A percentile compares a stretch with the other conserved stretches of the same genome.
These are phyloP conservation scores for Morone chrysops DNA, from an alignment of 2,113 vertebrate genomes.

Conservation along the genomic window DNA sequence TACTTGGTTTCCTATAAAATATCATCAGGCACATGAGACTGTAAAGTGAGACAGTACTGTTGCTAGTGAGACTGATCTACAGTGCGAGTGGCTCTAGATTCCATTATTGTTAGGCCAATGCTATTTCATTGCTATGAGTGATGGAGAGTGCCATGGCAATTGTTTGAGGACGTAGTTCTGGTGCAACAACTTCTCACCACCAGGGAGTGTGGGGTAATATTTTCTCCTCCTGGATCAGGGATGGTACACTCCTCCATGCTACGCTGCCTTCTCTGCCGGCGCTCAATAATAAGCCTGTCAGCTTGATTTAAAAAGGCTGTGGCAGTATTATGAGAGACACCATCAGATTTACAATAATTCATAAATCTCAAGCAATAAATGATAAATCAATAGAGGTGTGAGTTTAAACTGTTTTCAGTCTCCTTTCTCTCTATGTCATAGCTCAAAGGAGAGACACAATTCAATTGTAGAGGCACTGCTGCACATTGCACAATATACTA, in stretches of 20 bases:
- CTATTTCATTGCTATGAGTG: conserved; percentile 55
- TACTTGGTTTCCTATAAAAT: conserved; percentile 11
- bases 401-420: conserved; percentile 75
- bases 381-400: conserved; percentile 77
- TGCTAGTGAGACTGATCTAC: conserved; percentile 35
- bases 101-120: conserved; percentile 49
- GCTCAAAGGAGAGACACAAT: conserved; percentile 66
- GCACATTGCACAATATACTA: conserved; percentile 44
- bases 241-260: conserved; percentile 67
- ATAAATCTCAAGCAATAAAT: conserved; percentile 79
- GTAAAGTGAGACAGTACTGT: conserved; percentile 20
- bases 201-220: conserved; percentile 59
- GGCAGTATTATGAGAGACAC: conserved; percentile 77
- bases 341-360: conserved; percentile 80
- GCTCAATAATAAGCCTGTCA: conserved; percentile 78
- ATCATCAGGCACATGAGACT: conserved; percentile 12
- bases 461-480: conserved; percentile 57
- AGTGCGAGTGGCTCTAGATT: conserved; percentile 30
- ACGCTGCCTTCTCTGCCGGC: conserved; percentile 46
- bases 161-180: conserved; percentile 56
- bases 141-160: conserved; percentile 45
- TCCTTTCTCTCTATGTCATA: conserved; percentile 59
- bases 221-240: conserved; percentile 66
- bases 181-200: conserved; percentile 60
- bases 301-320: conserved; percentile 78